Conservation (phyloP, 2,888 invertebrate genomes). For the Bombyx huttoni region DNA sequence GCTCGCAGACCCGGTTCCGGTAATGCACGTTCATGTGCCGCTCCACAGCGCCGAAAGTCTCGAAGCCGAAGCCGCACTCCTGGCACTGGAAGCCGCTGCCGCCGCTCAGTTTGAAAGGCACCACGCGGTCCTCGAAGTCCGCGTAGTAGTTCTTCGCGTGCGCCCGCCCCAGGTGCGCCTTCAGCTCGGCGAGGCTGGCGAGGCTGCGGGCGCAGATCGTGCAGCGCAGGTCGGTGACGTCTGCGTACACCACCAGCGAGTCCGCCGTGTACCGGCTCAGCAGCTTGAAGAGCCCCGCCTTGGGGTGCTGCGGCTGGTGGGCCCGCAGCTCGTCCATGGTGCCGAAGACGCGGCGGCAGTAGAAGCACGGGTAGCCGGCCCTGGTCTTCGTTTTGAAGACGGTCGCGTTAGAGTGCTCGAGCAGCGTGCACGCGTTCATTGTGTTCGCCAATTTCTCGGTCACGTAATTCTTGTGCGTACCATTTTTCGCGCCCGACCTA, state of each 20-base stretch:
- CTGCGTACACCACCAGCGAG: constrained; percentile 22
- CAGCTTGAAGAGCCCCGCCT: constrained; percentile 10
- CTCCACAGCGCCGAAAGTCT: constrained; percentile 54
- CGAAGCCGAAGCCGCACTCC: constrained; percentile 41
- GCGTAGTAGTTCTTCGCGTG: constrained; percentile 20
- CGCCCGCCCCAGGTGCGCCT: constrained; percentile 14
- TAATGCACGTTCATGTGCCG: constrained; percentile 57
- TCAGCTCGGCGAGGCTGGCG: constrained; percentile 15
- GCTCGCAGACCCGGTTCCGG: constrained; percentile 19
- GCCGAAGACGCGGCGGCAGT: constrained; percentile 18
- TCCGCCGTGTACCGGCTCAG: constrained; percentile 18
- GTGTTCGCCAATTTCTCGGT: constrained; percentile 19
- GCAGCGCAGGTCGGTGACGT: constrained; percentile 24
- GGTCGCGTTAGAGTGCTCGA: constrained; percentile 23
- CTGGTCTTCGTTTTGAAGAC: constrained; percentile 24
- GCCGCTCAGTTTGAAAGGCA: constrained; percentile 22
- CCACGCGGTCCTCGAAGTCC: constrained; percentile 18
- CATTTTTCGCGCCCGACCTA: constrained; percentile 1
- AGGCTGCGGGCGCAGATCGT: constrained; percentile 16
- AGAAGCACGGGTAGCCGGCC: constrained; percentile 25
- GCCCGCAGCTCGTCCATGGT: constrained; percentile 13
- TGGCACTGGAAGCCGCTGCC: constrained; percentile 19
- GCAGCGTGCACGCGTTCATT: constrained; percentile 17
- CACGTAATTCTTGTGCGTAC: constrained; percentile 2
- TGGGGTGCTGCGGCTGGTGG: constrained; percentile 14